These are phyloP conservation scores for Erebia aethiops DNA, from an alignment of 2,888 invertebrate genomes.

Conservation along the genomic window DNA sequence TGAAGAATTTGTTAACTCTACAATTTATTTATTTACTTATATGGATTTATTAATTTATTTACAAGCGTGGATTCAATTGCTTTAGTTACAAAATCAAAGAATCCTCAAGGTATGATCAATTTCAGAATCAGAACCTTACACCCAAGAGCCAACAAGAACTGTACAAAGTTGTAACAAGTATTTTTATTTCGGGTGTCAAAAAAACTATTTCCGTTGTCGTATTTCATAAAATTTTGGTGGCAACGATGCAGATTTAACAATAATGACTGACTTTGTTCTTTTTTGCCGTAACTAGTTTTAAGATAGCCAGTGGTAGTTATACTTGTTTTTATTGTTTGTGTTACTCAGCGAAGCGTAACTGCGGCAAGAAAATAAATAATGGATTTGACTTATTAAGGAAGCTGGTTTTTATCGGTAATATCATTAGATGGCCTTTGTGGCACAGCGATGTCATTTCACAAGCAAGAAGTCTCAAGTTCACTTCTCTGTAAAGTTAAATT, in stretches of 20 bases:
- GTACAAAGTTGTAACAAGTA: no score
- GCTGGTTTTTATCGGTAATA: neutral
- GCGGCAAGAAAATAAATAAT: constrained; percentile 13
- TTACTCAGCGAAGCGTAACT: constrained; percentile 10
- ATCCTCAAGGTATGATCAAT: no score
- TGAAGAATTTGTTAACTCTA: no score
- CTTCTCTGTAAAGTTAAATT: no score
- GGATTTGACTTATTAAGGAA: constrained; percentile 14
- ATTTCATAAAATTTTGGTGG: neutral
- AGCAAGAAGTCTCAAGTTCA: no score
- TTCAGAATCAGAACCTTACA: no score
- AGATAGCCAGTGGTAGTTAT: neutral
- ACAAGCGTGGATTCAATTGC: no score
- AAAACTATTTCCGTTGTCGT: constrained; percentile 1
- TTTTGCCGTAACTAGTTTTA: neutral
- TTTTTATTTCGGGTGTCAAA: neutral
- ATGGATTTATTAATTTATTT: no score
- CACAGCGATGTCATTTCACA: no score
- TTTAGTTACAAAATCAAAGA: no score
- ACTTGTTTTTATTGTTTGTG: constrained; percentile 1
- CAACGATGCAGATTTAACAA: constrained; percentile 2
- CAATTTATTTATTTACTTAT: no score
- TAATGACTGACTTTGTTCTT: neutral
- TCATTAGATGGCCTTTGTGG: neutral
- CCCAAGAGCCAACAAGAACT: no score